Base-by-base conservation (phyloP, 1,140 invertebrate genomes). In the Sarcophaga peregrina region DNA sequence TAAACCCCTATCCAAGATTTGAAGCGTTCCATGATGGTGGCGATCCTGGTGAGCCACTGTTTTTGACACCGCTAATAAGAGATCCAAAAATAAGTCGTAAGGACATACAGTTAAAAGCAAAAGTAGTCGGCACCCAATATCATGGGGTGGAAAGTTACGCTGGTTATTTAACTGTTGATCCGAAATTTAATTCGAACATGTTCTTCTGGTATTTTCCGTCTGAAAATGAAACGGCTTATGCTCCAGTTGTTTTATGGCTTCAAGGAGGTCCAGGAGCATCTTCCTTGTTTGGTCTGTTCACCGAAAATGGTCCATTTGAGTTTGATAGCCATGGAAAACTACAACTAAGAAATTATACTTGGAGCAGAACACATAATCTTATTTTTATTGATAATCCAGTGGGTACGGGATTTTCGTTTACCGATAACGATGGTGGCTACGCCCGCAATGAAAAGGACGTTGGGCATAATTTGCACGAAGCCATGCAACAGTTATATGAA, bases 121-220 rank as follows among this genome's bases (percentile, higher is more conserved):
- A 84, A 0, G 89, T 90, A 8, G 4, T 48, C 0, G 86, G 85
- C 4, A 54, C 80, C 3, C 86, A 87, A 75, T 90, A 87, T 54
- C 86, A 86, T 47, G 85, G 86, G 7, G 85, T 90, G 0, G 83
- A 89, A 72, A 90, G 89, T 81, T 90, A 90, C 83, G 52, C 89
- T 91, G 95, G 95, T 1, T 96, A 93, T 85, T 90, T 96, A 9
- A 96, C 95, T 0, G 95, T 97, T 5, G 95, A 97, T 86, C 93
- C 94, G 85, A 87, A 92, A 62, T 95, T 92, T 87, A 94, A 96
- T 85, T 96, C 96, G 0, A 97, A 97, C 87, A 92, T 97, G 84
- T 97, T 96, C 91, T 97, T 97, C 90, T 97, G 96, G 96, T 97
- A 96, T 86, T 97, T 97, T 87, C 96, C 96, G 0, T 94, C 95